Evolutionary conservation across 1,140 invertebrate genomes (phyloP).

Genomic region (Ooceraea biroi): DNA sequence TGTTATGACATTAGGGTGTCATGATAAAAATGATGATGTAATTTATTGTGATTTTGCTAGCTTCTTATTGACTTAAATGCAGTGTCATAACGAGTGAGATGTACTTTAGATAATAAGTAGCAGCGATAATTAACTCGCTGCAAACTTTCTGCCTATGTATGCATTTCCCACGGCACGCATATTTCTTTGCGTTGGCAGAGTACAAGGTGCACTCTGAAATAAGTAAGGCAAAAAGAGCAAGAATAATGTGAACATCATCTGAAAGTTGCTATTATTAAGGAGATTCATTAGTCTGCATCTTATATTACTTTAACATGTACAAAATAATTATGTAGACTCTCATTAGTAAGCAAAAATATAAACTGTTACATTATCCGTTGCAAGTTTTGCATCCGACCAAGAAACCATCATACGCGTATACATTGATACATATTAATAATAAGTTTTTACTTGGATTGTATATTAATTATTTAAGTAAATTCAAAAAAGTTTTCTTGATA

Average conservation of each 20-base stretch:
- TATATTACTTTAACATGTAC: neutral
- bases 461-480: no score
- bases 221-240: neutral
- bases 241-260: slow-evolving; percentile 5
- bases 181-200: neutral
- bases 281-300: neutral
- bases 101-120: slow-evolving; percentile 23
- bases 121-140: slow-evolving; percentile 37
- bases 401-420: no score
- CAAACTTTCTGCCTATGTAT: neutral
- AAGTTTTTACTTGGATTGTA: no score
- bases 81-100: neutral
- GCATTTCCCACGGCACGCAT: neutral
- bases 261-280: neutral
- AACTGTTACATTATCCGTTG: no score
- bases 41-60: neutral
- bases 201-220: neutral
- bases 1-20: slow-evolving; percentile 19
- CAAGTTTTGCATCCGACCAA: no score
- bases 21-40: no score
- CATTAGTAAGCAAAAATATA: no score
- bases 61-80: neutral
- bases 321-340: no score
- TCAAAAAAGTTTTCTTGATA: no score
- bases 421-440: no score